These are phyloP conservation scores for Cassiopea andromeda DNA, from an alignment of 30 jellyfish, hydroid and myxozoan species.

Conservation along the genomic window DNA sequence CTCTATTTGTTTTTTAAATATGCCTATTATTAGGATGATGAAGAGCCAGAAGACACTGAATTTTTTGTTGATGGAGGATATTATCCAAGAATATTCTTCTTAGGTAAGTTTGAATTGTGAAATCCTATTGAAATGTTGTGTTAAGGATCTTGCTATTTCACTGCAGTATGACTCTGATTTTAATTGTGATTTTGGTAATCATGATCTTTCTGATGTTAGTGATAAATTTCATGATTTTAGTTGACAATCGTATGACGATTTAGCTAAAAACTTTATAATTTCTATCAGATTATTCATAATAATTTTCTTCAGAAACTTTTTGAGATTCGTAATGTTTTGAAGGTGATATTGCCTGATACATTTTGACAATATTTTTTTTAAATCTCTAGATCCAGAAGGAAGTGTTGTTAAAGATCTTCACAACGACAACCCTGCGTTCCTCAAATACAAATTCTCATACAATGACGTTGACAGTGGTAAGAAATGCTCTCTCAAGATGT, in stretches of 20 bases:
- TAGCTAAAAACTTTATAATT: too few species aligned
- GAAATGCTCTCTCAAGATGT: background rate
- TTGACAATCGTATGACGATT: too few species aligned
- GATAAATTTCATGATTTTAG: too few species aligned
- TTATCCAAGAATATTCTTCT: slow-evolving; percentile 86
- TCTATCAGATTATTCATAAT: too few species aligned
- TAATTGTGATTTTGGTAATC: too few species aligned
- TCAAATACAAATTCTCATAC: slow-evolving; percentile 88
- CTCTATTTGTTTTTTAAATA: background rate
- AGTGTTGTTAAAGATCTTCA: slow-evolving; percentile 88
- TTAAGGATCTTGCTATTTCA: too few species aligned
- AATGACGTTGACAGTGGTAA: slow-evolving; percentile 80
- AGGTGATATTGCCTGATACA: background rate
- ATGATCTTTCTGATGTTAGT: too few species aligned
- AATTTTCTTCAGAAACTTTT: too few species aligned
- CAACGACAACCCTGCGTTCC: slow-evolving; percentile 86
- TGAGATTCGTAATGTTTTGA: background rate
- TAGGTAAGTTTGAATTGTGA: slow-evolving; percentile 56
- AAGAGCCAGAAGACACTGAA: slow-evolving; percentile 93
- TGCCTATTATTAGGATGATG: slow-evolving; percentile 78
- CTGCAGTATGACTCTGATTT: background rate
- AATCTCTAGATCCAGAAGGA: slow-evolving; percentile 74
- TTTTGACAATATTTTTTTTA: background rate
- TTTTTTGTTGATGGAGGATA: slow-evolving; percentile 93
- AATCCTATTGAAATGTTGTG: too few species aligned